These are phyloP conservation scores for Abrostola tripartita DNA, from an alignment of 2,888 invertebrate species.

Conservation along the genomic window DNA sequence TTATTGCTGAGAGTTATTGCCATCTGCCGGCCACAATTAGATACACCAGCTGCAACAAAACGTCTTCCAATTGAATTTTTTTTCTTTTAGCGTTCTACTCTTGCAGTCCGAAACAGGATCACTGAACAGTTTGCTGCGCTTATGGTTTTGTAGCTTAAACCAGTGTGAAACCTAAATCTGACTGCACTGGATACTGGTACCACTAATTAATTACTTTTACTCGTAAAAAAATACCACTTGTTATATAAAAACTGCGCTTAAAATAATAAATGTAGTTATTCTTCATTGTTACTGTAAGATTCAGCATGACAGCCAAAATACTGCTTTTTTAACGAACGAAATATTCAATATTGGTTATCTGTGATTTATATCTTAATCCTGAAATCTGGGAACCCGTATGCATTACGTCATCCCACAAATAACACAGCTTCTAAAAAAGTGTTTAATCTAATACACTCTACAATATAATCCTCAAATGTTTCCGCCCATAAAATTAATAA, in stretches of 20 bases:
- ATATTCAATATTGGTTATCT: too few relatives aligned
- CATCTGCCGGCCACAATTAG: constrained; percentile 4
- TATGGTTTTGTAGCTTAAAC: neutral
- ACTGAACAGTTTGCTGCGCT: neutral
- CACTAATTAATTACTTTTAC: too few relatives aligned
- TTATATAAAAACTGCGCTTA: too few relatives aligned
- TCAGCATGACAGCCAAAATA: too few relatives aligned
- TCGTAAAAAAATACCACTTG: too few relatives aligned
- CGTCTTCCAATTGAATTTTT: neutral
- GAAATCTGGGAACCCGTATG: too few relatives aligned
- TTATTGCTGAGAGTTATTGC: neutral
- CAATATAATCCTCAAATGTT: constrained; percentile 1
- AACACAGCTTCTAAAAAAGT: neutral
- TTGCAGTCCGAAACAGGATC: neutral
- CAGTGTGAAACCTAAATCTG: too few relatives aligned
- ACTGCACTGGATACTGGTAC: too few relatives aligned
- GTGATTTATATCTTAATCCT: too few relatives aligned
- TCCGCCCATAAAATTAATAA: constrained; percentile 26
- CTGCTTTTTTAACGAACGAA: too few relatives aligned
- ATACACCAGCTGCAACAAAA: constrained; percentile 1
- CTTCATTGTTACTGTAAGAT: too few relatives aligned
- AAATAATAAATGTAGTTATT: too few relatives aligned
- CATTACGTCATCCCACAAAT: neutral
- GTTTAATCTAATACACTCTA: neutral
- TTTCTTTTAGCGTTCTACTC: neutral